A percentile compares a stretch with the other conserved stretches of the same genome.
Conservation (phyloP, 2,797 vertebrate genomes). For the Craterocephalus amniculus region DNA sequence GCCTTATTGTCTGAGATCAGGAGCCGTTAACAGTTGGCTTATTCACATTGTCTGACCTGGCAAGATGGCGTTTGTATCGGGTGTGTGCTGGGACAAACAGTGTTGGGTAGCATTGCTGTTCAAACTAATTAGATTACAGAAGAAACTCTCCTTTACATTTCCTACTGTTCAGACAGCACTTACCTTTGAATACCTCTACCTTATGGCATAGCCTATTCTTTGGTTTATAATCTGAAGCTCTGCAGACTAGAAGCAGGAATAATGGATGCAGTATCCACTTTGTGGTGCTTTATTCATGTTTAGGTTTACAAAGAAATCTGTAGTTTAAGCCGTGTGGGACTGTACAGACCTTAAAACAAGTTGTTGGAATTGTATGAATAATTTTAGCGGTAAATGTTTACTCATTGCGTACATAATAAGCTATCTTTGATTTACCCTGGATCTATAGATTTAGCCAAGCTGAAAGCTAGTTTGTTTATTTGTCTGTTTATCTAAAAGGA, state of each 20-base stretch:
- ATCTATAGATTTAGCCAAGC: not conserved
- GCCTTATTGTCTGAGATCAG: slow-evolving; percentile 54
- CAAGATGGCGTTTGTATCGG: not conserved
- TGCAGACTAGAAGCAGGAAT: not conserved
- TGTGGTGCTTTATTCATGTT: not conserved
- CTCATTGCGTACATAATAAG: not conserved
- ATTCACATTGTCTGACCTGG: slow-evolving; percentile 37
- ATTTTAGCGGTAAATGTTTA: too few relatives aligned
- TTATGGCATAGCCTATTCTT: not conserved
- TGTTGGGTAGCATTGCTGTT: not conserved
- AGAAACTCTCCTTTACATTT: too few relatives aligned
- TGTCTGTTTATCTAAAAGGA: too few relatives aligned
- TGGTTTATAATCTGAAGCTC: not conserved
- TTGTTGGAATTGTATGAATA: not conserved
- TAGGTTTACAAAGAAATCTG: not conserved
- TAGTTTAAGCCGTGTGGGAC: not conserved
- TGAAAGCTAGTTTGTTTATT: not conserved
- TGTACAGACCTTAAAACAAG: too few relatives aligned
- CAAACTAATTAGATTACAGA: not conserved
- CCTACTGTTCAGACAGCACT: too few relatives aligned
- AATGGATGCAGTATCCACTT: not conserved
- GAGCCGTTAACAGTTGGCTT: slow-evolving; percentile 62
- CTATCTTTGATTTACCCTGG: not conserved
- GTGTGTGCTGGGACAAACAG: slow-evolving; percentile 2
- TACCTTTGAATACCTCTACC: not conserved